phyloP scores from a whole-genome alignment of 2,797 vertebrate genomes.

The Pelobates cultripes region DNA sequence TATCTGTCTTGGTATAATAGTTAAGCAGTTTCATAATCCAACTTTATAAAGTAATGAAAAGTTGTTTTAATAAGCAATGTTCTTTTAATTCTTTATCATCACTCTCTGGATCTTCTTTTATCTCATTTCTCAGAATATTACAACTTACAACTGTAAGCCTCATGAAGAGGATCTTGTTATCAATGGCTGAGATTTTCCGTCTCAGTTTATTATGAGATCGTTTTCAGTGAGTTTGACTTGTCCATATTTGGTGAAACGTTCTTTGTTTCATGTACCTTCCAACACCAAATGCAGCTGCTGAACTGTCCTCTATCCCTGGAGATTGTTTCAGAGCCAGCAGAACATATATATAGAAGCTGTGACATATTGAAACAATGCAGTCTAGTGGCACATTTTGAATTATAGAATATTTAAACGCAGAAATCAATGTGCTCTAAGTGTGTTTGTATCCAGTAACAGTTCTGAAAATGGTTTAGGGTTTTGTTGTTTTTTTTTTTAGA shows the following conservation, averaged over 20 bases:
- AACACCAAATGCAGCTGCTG: constrained; percentile 22
- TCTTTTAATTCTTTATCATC: neutral
- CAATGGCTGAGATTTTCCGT: constrained; percentile 21
- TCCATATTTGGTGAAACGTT: constrained; percentile 44
- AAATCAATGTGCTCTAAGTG: neutral
- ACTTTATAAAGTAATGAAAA: neutral
- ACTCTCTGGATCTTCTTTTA: constrained; percentile 3
- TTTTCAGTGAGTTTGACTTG: constrained; percentile 16
- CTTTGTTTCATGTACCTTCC: constrained; percentile 22
- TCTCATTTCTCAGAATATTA: constrained; percentile 16
- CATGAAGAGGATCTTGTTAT: constrained; percentile 22
- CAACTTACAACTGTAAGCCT: constrained; percentile 2
- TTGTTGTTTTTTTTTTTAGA: too few relatives aligned
- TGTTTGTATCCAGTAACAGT: too few relatives aligned
- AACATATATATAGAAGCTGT: neutral
- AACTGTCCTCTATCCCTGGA: neutral
- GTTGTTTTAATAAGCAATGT: neutral
- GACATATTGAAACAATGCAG: neutral
- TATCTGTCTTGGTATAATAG: too few relatives aligned
- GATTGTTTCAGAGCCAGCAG: neutral
- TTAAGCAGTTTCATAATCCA: neutral
- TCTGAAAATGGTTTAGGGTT: too few relatives aligned
- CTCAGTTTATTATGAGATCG: constrained; percentile 15
- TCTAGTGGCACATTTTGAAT: neutral
- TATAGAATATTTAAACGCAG: neutral